Conservation (phyloP, 2,113 vertebrate genomes). For the Urocitellus parryii region DNA sequence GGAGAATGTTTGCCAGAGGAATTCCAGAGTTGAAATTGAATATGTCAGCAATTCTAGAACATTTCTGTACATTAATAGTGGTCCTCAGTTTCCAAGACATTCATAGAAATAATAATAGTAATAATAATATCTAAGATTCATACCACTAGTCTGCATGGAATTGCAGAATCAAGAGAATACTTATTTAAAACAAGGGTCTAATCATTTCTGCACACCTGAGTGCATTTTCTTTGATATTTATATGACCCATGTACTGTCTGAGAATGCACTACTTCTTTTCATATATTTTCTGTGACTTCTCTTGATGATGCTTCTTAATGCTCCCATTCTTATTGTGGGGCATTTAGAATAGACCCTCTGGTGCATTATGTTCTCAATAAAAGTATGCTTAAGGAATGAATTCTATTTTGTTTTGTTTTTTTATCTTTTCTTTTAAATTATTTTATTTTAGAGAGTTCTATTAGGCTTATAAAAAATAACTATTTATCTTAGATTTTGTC, state of each 20-base stretch:
- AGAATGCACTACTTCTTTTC: not conserved
- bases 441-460: not conserved
- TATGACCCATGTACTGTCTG: not conserved
- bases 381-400: not conserved
- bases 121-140: not conserved
- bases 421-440: not conserved
- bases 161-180: not conserved
- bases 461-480: not conserved
- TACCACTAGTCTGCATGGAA: not conserved
- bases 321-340: not conserved
- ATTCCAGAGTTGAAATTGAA: not conserved
- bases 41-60: not conserved
- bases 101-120: not conserved
- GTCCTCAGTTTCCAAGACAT: not conserved
- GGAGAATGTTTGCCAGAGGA: too few relatives aligned
- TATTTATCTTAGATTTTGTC: conserved; percentile 9
- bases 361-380: not conserved
- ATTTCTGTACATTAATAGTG: not conserved
- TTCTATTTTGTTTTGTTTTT: not conserved
- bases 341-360: not conserved
- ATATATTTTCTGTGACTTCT: not conserved
- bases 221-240: not conserved
- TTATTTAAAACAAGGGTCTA: not conserved
- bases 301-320: not conserved
- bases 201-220: not conserved